phyloP scores from a whole-genome alignment of 2,113 vertebrate species.

The Leucopsar rothschildi region DNA sequence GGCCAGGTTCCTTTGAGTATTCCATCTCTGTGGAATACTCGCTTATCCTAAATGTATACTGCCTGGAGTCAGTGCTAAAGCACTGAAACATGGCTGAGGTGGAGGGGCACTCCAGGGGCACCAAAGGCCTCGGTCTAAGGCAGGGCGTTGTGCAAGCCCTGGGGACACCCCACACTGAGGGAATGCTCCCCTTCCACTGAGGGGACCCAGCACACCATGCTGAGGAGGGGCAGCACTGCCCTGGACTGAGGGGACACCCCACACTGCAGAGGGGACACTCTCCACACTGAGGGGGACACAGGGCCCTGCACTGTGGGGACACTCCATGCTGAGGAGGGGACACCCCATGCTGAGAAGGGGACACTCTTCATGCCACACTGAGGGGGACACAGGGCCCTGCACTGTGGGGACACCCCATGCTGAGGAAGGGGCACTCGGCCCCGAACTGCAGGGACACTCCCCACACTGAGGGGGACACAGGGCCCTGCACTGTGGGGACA shows the following conservation, averaged over 20 bases:
- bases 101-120: background rate
- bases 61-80: background rate
- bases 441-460: background rate
- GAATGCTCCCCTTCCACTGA: background rate
- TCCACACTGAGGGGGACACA: background rate
- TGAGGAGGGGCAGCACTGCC: background rate
- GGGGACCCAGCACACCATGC: background rate
- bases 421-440: background rate
- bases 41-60: background rate
- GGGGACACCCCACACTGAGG: background rate
- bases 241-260: background rate
- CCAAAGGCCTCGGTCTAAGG: background rate
- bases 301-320: background rate
- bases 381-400: no score
- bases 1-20: background rate
- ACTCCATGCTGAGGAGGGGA: no score
- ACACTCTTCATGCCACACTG: no score
- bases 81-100: background rate
- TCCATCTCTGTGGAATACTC: background rate
- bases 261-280: background rate
- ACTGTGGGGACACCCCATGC: background rate
- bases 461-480: background rate
- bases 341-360: background rate
- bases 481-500: background rate
- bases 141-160: rapidly evolving